Evolutionary conservation across 2,797 vertebrate species (phyloP), one percentile per base, ranked within the genome.

Genomic region (Acestrorhynchus altus): DNA sequence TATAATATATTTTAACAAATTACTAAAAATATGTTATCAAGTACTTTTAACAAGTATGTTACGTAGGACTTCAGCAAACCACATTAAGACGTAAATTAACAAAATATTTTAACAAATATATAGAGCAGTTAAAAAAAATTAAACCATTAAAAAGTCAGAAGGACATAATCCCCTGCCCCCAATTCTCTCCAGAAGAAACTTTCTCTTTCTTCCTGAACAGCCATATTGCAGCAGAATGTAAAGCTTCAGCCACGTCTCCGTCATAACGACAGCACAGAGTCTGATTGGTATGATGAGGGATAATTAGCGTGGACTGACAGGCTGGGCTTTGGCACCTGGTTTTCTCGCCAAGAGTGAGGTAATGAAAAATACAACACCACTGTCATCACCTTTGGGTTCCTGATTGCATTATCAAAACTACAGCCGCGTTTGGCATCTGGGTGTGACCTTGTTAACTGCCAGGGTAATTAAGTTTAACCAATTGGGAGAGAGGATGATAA

Each of bases 381-480:
- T 95, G 95, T 95, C 94, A 95, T 85, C 84, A 86, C 84, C 84
- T 83, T 78, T 66, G 24, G 51, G 72, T 71, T 96, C 94, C 95
- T 98, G 95, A 98, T 97, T 96, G 96, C 95, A 98, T 98, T 98
- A 99, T 99, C 96, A 98, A 95, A 97, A 97, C 95, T 94, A 92
- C 93, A 95, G 94, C 93, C 77, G 93, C 92, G 92, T 94, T 96
- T 98, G 96, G 96, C 97, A 98, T 98, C 96, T 98, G 98, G 96
- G 96, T 95, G 96, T 98, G 98, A 99, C 98, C 98, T 98, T 98
- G 97, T 98, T 98, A 99, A 98, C 97, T 99, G 96, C 95, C 97
- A 97, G 97, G 96, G 96, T 98, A 98, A 99, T 99, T 97, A 98
- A 98, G 97, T 98, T 98, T 97, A 98, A 98, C 96, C 97, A 98